Conservation (phyloP, 2,797 vertebrate genomes). For the Leptoclinus maculatus region DNA sequence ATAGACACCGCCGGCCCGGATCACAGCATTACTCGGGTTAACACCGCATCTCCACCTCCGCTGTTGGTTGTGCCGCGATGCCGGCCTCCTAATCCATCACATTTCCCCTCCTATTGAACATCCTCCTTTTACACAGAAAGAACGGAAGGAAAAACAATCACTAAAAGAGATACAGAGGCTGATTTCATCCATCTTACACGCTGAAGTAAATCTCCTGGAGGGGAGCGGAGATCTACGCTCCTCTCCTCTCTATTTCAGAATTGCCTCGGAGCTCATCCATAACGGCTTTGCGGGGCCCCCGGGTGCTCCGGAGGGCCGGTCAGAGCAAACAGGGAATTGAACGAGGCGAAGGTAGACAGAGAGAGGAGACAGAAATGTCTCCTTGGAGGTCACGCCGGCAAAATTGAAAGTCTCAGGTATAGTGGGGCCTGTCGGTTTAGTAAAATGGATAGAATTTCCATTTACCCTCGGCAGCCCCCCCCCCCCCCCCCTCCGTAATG, state of each 20-base stretch:
- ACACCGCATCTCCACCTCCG: slow-evolving; percentile 47
- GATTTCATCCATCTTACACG: slow-evolving; percentile 80
- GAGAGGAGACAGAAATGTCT: slow-evolving; percentile 84
- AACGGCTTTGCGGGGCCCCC: slow-evolving; percentile 68
- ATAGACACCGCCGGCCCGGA: background rate
- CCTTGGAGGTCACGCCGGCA: slow-evolving; percentile 87
- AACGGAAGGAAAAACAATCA: slow-evolving; percentile 78
- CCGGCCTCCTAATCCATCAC: slow-evolving; percentile 64
- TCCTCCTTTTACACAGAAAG: slow-evolving; percentile 39
- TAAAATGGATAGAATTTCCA: slow-evolving; percentile 97
- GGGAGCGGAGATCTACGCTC: slow-evolving; percentile 66
- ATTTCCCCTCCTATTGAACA: slow-evolving; percentile 52
- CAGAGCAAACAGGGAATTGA: slow-evolving; percentile 76
- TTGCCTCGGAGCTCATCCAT: slow-evolving; percentile 81
- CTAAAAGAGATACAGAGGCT: slow-evolving; percentile 76
- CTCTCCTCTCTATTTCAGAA: slow-evolving; percentile 72
- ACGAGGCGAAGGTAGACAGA: slow-evolving; percentile 79
- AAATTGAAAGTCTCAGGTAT: slow-evolving; percentile 95
- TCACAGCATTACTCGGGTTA: slow-evolving; percentile 63
- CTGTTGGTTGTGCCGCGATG: slow-evolving; percentile 47
- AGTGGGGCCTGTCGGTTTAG: slow-evolving; percentile 90
- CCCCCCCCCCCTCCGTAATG: slow-evolving; percentile 85
- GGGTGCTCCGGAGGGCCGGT: slow-evolving; percentile 57
- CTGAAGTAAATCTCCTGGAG: slow-evolving; percentile 74
- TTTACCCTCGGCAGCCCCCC: slow-evolving; percentile 86